These are phyloP conservation scores for Glandiceps talaboti DNA, from an alignment of 53 echinoderm and acorn worm genomes.

Conservation along the genomic window DNA sequence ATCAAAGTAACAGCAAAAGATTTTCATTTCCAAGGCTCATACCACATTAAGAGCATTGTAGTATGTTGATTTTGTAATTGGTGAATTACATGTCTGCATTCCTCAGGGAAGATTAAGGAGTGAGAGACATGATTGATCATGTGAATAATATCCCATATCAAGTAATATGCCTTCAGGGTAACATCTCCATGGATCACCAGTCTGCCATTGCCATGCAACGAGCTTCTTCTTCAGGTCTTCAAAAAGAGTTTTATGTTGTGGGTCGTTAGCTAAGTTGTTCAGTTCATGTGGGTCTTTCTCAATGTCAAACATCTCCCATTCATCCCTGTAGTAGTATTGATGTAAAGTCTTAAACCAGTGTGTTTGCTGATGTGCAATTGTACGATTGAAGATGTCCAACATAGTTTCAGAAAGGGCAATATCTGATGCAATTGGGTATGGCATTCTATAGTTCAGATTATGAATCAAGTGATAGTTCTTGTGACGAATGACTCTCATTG, in stretches of 20 bases:
- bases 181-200: constrained; percentile 86
- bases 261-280: constrained; percentile 37
- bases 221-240: constrained; percentile 38
- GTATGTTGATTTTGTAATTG: too few species aligned
- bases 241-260: constrained; percentile 25
- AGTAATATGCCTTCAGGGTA: constrained; percentile 78
- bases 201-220: constrained; percentile 59
- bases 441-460: constrained; percentile 69
- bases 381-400: constrained; percentile 76
- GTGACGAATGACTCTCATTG: constrained; percentile 72
- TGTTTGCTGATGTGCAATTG: constrained; percentile 33
- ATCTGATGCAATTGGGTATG: constrained; percentile 84
- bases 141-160: constrained; percentile 44
- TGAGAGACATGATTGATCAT: constrained; percentile 54
- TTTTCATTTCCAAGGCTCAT: too few species aligned
- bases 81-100: too few species aligned
- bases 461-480: constrained; percentile 59
- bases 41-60: too few species aligned
- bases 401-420: constrained; percentile 81
- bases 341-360: constrained; percentile 77
- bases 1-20: too few species aligned
- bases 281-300: constrained; percentile 47
- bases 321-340: constrained; percentile 70
- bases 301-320: constrained; percentile 85
- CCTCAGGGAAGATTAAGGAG: constrained; percentile 62